These are phyloP conservation scores for Phasianus colchicus DNA, from an alignment of 2,113 vertebrate genomes.

Conservation along the genomic window DNA sequence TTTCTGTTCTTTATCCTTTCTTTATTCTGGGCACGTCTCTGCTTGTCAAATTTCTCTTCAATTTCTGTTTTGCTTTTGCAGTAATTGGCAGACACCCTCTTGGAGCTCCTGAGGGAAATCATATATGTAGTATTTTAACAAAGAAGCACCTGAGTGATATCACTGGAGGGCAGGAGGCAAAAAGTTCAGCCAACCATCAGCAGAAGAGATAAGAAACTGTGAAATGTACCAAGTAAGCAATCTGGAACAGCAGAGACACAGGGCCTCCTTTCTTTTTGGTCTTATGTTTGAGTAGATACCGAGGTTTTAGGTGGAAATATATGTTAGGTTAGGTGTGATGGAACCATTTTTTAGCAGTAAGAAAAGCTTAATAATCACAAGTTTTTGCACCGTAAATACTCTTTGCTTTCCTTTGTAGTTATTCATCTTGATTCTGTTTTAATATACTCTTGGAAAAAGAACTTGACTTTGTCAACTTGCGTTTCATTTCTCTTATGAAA, in stretches of 20 bases:
- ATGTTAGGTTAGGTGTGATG: neutral
- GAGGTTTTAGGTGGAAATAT: neutral
- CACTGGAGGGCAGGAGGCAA: slow-evolving; percentile 13
- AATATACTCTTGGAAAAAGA: neutral
- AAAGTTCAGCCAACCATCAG: slow-evolving; percentile 5
- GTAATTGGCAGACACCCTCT: slow-evolving; percentile 35
- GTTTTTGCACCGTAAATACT: neutral
- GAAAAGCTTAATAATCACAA: neutral
- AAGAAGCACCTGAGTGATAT: slow-evolving; percentile 36
- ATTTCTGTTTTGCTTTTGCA: slow-evolving; percentile 50
- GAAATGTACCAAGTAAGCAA: neutral
- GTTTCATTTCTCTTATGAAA: neutral
- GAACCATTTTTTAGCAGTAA: neutral
- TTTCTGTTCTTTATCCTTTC: slow-evolving; percentile 3
- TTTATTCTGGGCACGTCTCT: slow-evolving; percentile 34
- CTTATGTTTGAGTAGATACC: neutral
- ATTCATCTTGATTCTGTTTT: neutral
- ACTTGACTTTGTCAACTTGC: neutral
- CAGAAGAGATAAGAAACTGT: neutral
- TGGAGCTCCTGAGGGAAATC: slow-evolving; percentile 45
- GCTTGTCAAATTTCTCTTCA: slow-evolving; percentile 58
- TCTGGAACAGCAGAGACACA: neutral
- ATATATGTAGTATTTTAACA: neutral
- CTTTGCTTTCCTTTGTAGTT: neutral
- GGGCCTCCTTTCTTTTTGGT: neutral